Conservation (phyloP, 2,797 vertebrate species). For the Diglossa cyanea region DNA sequence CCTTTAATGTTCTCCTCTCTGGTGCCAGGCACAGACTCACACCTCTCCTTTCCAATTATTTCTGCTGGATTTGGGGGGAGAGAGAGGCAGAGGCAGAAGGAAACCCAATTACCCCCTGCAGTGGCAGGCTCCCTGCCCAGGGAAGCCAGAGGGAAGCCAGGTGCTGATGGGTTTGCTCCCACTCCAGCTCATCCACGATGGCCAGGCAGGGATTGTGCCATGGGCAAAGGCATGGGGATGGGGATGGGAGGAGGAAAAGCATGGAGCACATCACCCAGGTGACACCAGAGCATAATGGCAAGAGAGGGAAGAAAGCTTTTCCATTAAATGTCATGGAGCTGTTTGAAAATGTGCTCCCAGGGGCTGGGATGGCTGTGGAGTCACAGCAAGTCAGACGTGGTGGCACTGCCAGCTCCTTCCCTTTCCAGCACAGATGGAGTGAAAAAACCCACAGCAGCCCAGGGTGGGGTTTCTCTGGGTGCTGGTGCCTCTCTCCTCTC, state of each 20-base stretch:
- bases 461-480: neutral
- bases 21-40: slow-evolving; percentile 69
- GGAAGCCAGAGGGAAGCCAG: neutral
- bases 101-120: slow-evolving; percentile 17
- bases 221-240: accelerated
- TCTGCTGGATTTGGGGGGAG: slow-evolving; percentile 46
- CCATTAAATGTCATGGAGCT: accelerated
- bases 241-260: neutral
- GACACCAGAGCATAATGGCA: accelerated
- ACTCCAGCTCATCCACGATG: accelerated
- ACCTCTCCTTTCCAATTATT: slow-evolving; percentile 81
- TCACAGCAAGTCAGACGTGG: neutral
- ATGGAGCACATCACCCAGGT: accelerated
- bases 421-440: neutral
- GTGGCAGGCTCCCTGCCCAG: neutral
- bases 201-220: accelerated
- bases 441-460: accelerated
- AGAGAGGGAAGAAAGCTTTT: neutral
- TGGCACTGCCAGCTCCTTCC: neutral
- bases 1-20: slow-evolving; percentile 69
- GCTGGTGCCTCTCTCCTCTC: neutral
- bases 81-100: neutral
- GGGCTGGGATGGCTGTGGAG: neutral
- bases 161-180: neutral
- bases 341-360: neutral